phyloP scores from a whole-genome alignment of 2,888 invertebrate species.

The Amitus sp. region DNA sequence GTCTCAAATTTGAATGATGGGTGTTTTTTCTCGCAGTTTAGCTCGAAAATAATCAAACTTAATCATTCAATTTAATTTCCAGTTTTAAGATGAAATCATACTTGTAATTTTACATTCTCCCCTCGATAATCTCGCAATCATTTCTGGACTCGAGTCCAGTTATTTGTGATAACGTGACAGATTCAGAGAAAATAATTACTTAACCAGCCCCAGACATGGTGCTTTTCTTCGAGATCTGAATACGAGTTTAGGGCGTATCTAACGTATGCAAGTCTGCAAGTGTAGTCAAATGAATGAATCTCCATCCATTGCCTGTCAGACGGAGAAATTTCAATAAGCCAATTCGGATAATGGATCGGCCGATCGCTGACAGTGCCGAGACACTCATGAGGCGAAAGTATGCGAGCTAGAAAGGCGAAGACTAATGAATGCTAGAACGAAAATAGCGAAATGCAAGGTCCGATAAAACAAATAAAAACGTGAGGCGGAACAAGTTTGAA shows the following conservation, averaged over 20 bases:
- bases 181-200: no score
- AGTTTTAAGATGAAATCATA: no score
- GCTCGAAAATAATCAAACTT: no score
- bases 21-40: no score
- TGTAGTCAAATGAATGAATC: constrained; percentile 60
- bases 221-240: constrained; percentile 24
- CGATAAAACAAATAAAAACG: no score
- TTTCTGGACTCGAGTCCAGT: no score
- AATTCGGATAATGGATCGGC: constrained; percentile 64
- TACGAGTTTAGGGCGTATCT: constrained; percentile 28
- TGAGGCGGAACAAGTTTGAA: no score
- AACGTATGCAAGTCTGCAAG: constrained; percentile 49
- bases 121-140: no score
- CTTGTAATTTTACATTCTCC: no score
- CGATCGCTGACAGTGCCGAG: constrained; percentile 41
- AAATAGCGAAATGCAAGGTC: neutral
- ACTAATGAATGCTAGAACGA: constrained; percentile 3
- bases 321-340: constrained; percentile 64
- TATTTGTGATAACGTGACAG: no score
- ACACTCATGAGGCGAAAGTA: constrained; percentile 34
- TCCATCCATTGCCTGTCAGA: constrained; percentile 61
- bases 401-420: constrained; percentile 13
- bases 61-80: no score
- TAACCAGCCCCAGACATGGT: constrained; percentile 34
- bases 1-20: no score